Percentiles rank a stretch among this genome's conserved stretches.
These are phyloP conservation scores for Centrocercus urophasianus DNA, from an alignment of 2,113 vertebrate genomes.

Conservation along the genomic window DNA sequence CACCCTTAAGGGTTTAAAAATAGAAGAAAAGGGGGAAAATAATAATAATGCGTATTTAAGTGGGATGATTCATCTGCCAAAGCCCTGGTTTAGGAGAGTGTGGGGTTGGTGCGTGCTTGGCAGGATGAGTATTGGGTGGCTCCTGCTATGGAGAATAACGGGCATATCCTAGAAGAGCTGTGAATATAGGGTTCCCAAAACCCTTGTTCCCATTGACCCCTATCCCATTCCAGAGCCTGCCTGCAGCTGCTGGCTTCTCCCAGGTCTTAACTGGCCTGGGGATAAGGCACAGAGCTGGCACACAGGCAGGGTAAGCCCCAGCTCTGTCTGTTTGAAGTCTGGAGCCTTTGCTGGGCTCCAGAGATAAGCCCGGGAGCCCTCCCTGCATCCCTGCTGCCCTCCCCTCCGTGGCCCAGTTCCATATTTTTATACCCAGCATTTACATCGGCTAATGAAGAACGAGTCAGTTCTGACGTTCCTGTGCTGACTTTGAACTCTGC, in stretches of 20 bases:
- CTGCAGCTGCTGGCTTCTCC: neutral
- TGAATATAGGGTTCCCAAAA: neutral
- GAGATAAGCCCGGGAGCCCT: neutral
- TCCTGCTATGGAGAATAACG: neutral
- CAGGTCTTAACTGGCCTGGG: neutral
- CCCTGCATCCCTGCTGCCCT: neutral
- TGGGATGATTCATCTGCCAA: conserved; percentile 20
- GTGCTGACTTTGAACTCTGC: conserved; percentile 1
- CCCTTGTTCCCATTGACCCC: neutral
- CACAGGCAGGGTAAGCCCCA: neutral
- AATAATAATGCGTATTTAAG: conserved; percentile 29
- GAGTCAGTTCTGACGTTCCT: neutral
- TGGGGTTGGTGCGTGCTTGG: neutral
- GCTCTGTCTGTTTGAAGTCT: neutral
- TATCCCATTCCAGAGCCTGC: neutral
- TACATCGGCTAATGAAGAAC: neutral
- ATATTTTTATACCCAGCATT: neutral
- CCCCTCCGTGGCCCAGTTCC: neutral
- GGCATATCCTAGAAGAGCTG: neutral
- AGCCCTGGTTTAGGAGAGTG: accelerated
- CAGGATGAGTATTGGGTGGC: neutral
- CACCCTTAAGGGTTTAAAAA: conserved; percentile 55
- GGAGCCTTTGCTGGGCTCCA: neutral
- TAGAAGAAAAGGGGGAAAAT: conserved; percentile 2
- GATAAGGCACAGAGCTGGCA: neutral